phyloP scores from a whole-genome alignment of 2,797 vertebrate genomes.

The Manis crassicaudata region DNA sequence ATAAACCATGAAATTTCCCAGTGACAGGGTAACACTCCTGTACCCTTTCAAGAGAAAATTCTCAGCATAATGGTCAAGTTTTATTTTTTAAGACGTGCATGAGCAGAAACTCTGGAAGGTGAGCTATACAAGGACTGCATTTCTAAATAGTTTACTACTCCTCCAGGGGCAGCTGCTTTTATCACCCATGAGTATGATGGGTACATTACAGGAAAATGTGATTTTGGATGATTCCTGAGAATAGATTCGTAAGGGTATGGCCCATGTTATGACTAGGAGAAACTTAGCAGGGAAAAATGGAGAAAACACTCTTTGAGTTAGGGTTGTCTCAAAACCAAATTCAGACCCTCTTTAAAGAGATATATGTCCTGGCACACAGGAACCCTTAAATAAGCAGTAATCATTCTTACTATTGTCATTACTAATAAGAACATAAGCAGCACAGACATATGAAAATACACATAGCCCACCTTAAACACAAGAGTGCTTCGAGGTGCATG shows the following conservation, averaged over 20 bases:
- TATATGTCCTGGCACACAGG: too few relatives aligned
- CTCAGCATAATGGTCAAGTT: not conserved
- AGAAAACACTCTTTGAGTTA: not conserved
- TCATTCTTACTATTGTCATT: too few relatives aligned
- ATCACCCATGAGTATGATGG: not conserved
- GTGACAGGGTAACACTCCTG: not conserved
- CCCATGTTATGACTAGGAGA: not conserved
- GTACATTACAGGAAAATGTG: not conserved
- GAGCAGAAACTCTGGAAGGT: not conserved
- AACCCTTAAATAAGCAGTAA: too few relatives aligned
- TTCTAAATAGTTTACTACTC: not conserved
- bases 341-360: not conserved
- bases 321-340: not conserved
- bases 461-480: too few relatives aligned
- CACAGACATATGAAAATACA: too few relatives aligned
- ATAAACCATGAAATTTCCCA: not conserved
- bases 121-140: not conserved
- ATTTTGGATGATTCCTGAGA: not conserved
- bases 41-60: not conserved
- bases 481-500: too few relatives aligned
- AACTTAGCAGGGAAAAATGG: not conserved
- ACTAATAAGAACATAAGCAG: too few relatives aligned
- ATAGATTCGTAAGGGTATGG: not conserved
- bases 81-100: not conserved
- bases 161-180: not conserved